A percentile compares a stretch with the other conserved stretches of the same genome.
phyloP scores from a whole-genome alignment of 2,888 invertebrate genomes.

The Lycaena phlaeas region DNA sequence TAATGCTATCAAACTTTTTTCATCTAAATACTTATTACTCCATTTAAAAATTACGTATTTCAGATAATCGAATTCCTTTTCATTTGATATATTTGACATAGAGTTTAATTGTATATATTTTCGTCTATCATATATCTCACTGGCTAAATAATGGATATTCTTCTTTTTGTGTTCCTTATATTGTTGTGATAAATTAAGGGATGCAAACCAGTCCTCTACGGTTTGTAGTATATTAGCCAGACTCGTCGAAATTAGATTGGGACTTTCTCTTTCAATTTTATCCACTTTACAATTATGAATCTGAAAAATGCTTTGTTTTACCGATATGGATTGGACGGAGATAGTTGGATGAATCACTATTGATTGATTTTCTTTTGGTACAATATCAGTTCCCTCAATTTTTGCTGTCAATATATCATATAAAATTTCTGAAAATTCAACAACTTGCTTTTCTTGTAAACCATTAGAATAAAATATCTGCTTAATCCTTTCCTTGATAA shows the following conservation, averaged over 20 bases:
- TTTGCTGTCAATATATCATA: background rate
- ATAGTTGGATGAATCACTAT: background rate
- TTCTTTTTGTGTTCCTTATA: background rate
- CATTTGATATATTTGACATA: slow-evolving; percentile 20
- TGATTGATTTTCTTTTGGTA: background rate
- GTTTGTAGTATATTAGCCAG: background rate
- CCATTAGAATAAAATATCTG: slow-evolving; percentile 26
- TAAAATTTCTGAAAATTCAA: slow-evolving; percentile 20
- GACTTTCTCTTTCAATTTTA: background rate
- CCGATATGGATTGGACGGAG: background rate
- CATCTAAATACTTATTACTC: slow-evolving; percentile 39
- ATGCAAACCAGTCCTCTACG: background rate
- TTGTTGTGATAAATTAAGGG: background rate
- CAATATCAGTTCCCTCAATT: background rate
- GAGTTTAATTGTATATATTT: slow-evolving; percentile 41
- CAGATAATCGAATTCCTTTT: slow-evolving; percentile 41
- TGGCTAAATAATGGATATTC: slow-evolving; percentile 30
- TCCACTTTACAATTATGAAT: background rate
- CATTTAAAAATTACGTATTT: slow-evolving; percentile 55
- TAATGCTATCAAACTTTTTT: slow-evolving; percentile 31
- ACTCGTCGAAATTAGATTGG: background rate
- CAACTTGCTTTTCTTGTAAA: slow-evolving; percentile 27
- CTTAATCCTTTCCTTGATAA: slow-evolving; percentile 28
- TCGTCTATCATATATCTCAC: slow-evolving; percentile 44
- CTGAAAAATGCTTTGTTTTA: background rate